Evolutionary conservation across 2,113 vertebrate genomes (phyloP).

Genomic region (Aleadryas rufinucha): DNA sequence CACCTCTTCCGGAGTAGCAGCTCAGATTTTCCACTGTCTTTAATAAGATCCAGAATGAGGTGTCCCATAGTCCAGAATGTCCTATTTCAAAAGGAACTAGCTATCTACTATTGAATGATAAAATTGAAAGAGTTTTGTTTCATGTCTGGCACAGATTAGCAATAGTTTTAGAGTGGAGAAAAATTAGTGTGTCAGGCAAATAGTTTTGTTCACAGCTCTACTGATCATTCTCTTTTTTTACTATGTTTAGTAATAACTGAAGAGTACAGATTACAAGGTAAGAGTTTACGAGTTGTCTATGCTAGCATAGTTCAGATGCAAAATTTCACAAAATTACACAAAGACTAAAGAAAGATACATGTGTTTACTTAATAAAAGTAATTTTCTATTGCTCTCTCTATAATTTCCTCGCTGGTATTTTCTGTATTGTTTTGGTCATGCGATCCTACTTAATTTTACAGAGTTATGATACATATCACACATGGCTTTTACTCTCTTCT

Average conservation of each 20-base stretch:
- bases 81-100: not conserved
- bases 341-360: not conserved
- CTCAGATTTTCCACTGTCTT: not conserved
- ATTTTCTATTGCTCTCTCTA: not conserved
- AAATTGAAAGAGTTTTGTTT: not conserved
- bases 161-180: not conserved
- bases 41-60: not conserved
- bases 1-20: not conserved
- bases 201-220: not conserved
- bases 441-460: not conserved
- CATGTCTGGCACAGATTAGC: not conserved
- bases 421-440: not conserved
- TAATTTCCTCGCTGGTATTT: not conserved
- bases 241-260: not conserved
- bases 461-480: not conserved
- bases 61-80: not conserved
- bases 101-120: not conserved
- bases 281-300: rapidly evolving
- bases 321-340: not conserved
- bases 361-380: not conserved
- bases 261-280: not conserved
- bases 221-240: too few species aligned
- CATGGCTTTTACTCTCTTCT: not conserved
- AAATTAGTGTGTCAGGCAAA: not conserved
- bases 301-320: not conserved